A percentile compares a stretch with the other conserved stretches of the same genome.
phyloP scores from a whole-genome alignment of 2,113 vertebrate genomes.

The Peromyscus maniculatus region DNA sequence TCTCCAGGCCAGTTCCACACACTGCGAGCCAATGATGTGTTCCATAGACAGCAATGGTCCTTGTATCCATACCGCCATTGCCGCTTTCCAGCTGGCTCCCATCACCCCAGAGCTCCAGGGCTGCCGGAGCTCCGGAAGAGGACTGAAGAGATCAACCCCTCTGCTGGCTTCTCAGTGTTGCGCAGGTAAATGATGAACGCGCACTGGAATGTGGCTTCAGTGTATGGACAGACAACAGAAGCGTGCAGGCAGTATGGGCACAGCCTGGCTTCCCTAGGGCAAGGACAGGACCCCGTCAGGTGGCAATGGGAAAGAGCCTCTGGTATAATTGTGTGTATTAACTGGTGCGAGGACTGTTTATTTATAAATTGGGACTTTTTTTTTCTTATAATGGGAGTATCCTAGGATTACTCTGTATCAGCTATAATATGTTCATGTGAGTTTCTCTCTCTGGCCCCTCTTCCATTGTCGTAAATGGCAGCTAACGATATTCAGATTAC shows the following conservation, averaged over 20 bases:
- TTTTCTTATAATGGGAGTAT: constrained; percentile 72
- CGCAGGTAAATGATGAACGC: constrained; percentile 88
- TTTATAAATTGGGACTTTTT: constrained; percentile 91
- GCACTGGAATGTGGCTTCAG: constrained; percentile 43
- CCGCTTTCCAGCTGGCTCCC: constrained; percentile 84
- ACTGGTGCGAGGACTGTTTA: constrained; percentile 80
- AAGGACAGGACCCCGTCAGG: constrained; percentile 90
- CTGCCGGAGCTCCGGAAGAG: constrained; percentile 83
- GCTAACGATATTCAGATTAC: constrained; percentile 86
- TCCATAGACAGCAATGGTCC: constrained; percentile 99
- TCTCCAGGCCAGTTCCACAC: constrained; percentile 93
- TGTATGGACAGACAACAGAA: not conserved
- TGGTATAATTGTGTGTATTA: constrained; percentile 88
- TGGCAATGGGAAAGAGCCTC: constrained; percentile 93
- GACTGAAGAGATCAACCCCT: constrained; percentile 82
- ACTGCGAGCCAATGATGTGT: constrained; percentile 95
- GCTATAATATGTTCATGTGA: constrained; percentile 59
- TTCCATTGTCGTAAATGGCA: constrained; percentile 84
- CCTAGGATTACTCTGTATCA: constrained; percentile 49
- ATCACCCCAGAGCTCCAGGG: constrained; percentile 71
- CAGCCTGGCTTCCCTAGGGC: constrained; percentile 83
- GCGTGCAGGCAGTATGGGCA: not conserved
- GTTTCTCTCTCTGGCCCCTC: constrained; percentile 61
- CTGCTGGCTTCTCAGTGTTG: constrained; percentile 34
- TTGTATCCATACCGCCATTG: constrained; percentile 92